Evolutionary conservation across 2,888 invertebrate species (phyloP).

Genomic region (Dryocosmus kuriphilus): DNA sequence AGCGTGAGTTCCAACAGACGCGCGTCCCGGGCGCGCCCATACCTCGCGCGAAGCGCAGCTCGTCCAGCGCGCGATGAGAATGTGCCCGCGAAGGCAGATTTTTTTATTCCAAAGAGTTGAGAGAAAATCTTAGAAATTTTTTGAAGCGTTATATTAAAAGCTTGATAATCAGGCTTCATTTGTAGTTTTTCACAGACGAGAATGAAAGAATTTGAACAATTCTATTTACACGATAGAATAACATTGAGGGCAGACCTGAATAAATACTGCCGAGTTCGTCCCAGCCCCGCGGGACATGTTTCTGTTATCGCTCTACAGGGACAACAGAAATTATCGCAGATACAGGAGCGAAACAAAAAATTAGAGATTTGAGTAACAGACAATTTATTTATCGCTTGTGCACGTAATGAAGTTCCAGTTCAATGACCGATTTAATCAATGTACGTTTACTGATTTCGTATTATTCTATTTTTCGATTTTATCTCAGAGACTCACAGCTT

Average conservation of each 20-base stretch:
- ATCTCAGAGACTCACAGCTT: neutral
- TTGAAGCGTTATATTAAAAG: neutral
- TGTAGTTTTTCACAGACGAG: neutral
- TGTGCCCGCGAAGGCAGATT: too few relatives aligned
- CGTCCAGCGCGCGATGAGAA: too few relatives aligned
- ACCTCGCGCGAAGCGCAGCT: too few relatives aligned
- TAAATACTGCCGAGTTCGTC: constrained; percentile 18
- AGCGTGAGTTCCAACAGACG: too few relatives aligned
- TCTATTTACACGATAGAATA: constrained; percentile 18
- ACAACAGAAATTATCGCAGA: constrained; percentile 20
- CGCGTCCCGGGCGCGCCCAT: too few relatives aligned
- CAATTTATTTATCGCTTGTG: neutral
- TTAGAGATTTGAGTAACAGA: neutral
- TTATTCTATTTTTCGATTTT: neutral
- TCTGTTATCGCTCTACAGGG: constrained; percentile 13
- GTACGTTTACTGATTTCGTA: neutral
- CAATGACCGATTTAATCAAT: neutral
- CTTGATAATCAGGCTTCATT: constrained; percentile 2
- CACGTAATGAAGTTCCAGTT: neutral
- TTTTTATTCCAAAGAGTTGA: neutral
- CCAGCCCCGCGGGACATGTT: neutral
- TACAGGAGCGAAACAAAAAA: constrained; percentile 13
- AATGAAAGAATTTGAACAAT: constrained; percentile 4
- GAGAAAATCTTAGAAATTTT: neutral
- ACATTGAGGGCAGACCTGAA: neutral